A percentile compares a stretch with the other conserved stretches of the same genome.
phyloP scores from a whole-genome alignment of 2,888 invertebrate genomes.

The Epirrhoe alternata region DNA sequence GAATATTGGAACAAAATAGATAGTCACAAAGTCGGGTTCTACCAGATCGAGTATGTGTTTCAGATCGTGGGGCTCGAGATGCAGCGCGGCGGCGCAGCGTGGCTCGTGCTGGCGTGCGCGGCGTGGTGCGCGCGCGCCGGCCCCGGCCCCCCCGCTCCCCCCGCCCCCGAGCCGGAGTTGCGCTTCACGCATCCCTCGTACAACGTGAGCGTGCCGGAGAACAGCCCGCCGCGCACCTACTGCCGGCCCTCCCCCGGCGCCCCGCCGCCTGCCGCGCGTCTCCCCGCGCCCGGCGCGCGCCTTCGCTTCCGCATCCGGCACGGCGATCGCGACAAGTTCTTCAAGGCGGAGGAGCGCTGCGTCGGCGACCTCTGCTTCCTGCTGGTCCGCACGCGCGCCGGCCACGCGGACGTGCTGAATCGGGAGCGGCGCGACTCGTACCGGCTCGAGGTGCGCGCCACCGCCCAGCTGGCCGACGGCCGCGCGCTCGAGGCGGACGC shows the following conservation, averaged over 20 bases:
- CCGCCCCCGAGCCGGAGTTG: slow-evolving; percentile 61
- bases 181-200: slow-evolving; percentile 90
- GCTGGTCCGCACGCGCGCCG: slow-evolving; percentile 94
- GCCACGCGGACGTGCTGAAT: slow-evolving; percentile 94
- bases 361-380: slow-evolving; percentile 98
- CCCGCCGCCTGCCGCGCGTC: slow-evolving; percentile 91
- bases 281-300: slow-evolving; percentile 68
- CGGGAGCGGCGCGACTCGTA: slow-evolving; percentile 95
- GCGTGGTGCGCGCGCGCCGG: slow-evolving; percentile 64
- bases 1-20: not conserved
- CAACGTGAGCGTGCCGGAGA: slow-evolving; percentile 96
- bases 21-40: too few species aligned
- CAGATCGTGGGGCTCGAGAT: slow-evolving; percentile 31
- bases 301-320: slow-evolving; percentile 94
- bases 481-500: slow-evolving; percentile 89
- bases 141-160: slow-evolving; percentile 41
- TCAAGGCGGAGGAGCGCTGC: slow-evolving; percentile 94
- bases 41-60: not conserved
- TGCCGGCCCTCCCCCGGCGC: slow-evolving; percentile 88
- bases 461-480: slow-evolving; percentile 84
- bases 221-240: slow-evolving; percentile 95
- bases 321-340: slow-evolving; percentile 95
- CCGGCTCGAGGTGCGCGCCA: slow-evolving; percentile 89
- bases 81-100: slow-evolving; percentile 53
- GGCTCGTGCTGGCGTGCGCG: slow-evolving; percentile 67